Conservation (phyloP, 1,140 invertebrate species). For the Varroa destructor region DNA sequence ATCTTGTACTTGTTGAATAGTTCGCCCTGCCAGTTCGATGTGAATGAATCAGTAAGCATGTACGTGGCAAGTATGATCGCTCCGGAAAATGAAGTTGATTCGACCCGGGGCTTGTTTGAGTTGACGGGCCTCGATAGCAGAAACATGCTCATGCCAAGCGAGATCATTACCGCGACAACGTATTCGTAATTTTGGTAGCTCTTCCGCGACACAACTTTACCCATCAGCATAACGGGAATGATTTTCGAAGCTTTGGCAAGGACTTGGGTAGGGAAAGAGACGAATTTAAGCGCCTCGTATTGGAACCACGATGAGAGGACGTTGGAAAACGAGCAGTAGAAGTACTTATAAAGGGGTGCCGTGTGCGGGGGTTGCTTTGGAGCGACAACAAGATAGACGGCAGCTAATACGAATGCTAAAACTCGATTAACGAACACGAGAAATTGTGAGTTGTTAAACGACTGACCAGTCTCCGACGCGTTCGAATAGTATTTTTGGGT, state of each 20-base stretch:
- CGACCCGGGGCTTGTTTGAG: conserved; percentile 32
- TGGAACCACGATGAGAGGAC: conserved; percentile 98
- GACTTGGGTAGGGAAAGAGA: conserved; percentile 93
- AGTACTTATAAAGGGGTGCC: conserved; percentile 88
- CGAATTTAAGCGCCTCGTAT: conserved; percentile 95
- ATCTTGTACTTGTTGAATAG: conserved; percentile 70
- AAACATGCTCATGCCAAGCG: conserved; percentile 80
- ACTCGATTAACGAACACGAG: conserved; percentile 85
- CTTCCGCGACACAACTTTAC: conserved; percentile 72
- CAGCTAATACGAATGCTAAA: conserved; percentile 62
- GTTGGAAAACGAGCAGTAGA: conserved; percentile 90
- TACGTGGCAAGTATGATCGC: conserved; percentile 72
- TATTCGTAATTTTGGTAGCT: conserved; percentile 89
- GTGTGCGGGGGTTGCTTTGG: conserved; percentile 53
- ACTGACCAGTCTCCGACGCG: conserved; percentile 48
- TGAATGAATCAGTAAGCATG: conserved; percentile 92
- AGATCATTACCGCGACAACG: conserved; percentile 72
- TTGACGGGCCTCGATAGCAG: conserved; percentile 48
- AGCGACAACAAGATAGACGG: conserved; percentile 46
- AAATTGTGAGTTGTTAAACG: conserved; percentile 83
- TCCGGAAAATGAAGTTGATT: conserved; percentile 67
- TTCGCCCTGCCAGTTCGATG: conserved; percentile 90
- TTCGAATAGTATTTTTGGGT: conserved; percentile 53
- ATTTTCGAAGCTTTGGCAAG: conserved; percentile 85
- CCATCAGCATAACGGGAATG: conserved; percentile 97